Evolutionary conservation across 2,113 vertebrate genomes (phyloP), one percentile per base, ranked within the genome.

Genomic region (Climacteris rufus): DNA sequence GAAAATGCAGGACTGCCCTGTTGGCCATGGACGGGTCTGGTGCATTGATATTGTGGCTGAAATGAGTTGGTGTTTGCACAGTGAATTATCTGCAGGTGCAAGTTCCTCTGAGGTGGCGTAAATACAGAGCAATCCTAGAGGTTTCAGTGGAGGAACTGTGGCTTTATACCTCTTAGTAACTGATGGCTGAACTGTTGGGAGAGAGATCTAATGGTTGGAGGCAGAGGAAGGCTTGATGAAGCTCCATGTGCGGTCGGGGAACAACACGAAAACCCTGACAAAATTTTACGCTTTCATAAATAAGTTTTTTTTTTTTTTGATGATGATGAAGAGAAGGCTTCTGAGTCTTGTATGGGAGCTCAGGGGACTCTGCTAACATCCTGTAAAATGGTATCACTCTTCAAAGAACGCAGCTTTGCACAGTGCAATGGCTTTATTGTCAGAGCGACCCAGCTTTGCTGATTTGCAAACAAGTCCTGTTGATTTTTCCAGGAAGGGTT

Each of bases 401-500:
- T 53, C 13, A 65, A 78, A 80, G 33, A 74, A 70, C 53, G 30
- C 31, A 72, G 19, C 35, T 85, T 79, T 4, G 1, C 35, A 15
- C 3, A 6, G 13, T 35, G 45, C 59, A 47, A 4, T 54, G 30
- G 5, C 53, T 83, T 78, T 70, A 64, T 45, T 18, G 1, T 63
- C 31, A 40, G 49, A 77, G 40, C 2, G 5, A 86, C 37, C 53
- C 16, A 50, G 37, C 71, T 79, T 53, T 84, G 13, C 20, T 44
- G 66, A 65, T n/a, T 74, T 60, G 63, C 39, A 83, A 72, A 68
- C 18, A 64, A 50, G 16, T 52, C 14, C 40, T 91, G 68, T 83
- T 94, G 78, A 64, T 93, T 92, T 93, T 72, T 88, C 77, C 59
- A 71, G 54, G 18, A 89, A 89, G 40, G 37, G 17, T 64, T 92